Base-by-base conservation (phyloP, 2,113 vertebrate genomes). In the Hippocampus guttulatus region DNA sequence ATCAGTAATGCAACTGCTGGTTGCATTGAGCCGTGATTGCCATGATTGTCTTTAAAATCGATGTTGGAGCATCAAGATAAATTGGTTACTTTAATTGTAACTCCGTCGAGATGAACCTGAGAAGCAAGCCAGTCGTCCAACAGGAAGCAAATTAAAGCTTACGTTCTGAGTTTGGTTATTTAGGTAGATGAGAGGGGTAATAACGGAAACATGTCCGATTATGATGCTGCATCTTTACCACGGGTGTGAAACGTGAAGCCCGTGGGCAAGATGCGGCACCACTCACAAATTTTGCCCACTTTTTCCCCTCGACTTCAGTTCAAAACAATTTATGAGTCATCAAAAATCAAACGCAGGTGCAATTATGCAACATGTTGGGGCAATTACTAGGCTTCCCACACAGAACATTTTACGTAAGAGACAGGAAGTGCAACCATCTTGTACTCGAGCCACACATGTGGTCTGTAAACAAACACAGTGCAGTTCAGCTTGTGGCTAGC, bases 101-200 rank as follows among this genome's bases (percentile, higher is more conserved):
- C 23, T 5, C 14, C 70, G 27, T 65, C 61, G 45, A 30, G 60
- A 47, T 61, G 70, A 47, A 60, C 58, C 9, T 11, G 16, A 45
- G 27, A 55, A 41, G 8, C 27, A 71, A 73, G 52, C 70, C 55
- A 70, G 69, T 60, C 54, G 77, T 52, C 30, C 41, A 52, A 72
- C 66, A 64, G 54, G 62, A 65, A 70, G 9, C 25, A 3, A 14
- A 9, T 54, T 23, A 40, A 14, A 63, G 40, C 38, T 40, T 64
- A 41, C 3, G 14, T 63, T 40, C 33, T 1, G 38, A 12, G 62
- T 64, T 68, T 67, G 30, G 61, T 40, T 8, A 41, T 41, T 64
- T 41, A 41, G 18, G 10, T n/a, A 10, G 6, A 41, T 12, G 33
- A 41, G 20, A 11, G 3, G 9, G 21, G 9, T 5, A 55, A 55